Evolutionary conservation across 2,888 invertebrate species (phyloP).

Genomic region (Volucella inanis): DNA sequence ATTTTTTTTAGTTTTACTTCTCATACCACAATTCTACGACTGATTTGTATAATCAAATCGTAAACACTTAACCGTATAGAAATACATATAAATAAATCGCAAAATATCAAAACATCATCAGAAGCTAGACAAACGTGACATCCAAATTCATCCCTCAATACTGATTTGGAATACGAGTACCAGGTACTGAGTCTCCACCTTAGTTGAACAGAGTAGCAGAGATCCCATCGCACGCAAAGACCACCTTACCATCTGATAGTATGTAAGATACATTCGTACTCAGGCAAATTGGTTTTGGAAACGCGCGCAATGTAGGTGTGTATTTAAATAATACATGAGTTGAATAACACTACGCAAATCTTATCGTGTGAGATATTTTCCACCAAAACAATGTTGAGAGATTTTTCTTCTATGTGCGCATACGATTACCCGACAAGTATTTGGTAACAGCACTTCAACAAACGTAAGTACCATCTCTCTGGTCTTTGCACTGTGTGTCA

Average conservation of each 20-base stretch:
- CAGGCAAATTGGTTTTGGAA: conserved; percentile 59
- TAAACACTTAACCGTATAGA: conserved; percentile 51
- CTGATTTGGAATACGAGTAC: background rate
- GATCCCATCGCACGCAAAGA: background rate
- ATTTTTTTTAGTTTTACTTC: conserved; percentile 11
- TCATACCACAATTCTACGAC: conserved; percentile 33
- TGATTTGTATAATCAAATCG: conserved; percentile 50
- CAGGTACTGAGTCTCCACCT: conserved; percentile 35
- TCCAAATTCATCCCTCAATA: conserved; percentile 53
- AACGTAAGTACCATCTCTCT: background rate
- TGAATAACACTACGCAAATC: conserved; percentile 66
- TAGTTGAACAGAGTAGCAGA: conserved; percentile 5
- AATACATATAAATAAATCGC: conserved; percentile 73
- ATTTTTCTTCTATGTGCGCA: conserved; percentile 42
- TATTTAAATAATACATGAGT: conserved; percentile 74
- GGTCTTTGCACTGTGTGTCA: conserved; percentile 31
- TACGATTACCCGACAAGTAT: conserved; percentile 38
- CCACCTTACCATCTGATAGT: conserved; percentile 21
- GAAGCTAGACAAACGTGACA: conserved; percentile 65
- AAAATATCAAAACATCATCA: conserved; percentile 63
- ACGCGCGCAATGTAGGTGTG: conserved; percentile 67
- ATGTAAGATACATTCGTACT: conserved; percentile 22
- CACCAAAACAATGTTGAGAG: conserved; percentile 57
- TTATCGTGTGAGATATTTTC: conserved; percentile 65
- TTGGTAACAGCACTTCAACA: conserved; percentile 7